Evolutionary conservation across 2,113 vertebrate genomes (phyloP).

Genomic region (Hiodon alosoides): DNA sequence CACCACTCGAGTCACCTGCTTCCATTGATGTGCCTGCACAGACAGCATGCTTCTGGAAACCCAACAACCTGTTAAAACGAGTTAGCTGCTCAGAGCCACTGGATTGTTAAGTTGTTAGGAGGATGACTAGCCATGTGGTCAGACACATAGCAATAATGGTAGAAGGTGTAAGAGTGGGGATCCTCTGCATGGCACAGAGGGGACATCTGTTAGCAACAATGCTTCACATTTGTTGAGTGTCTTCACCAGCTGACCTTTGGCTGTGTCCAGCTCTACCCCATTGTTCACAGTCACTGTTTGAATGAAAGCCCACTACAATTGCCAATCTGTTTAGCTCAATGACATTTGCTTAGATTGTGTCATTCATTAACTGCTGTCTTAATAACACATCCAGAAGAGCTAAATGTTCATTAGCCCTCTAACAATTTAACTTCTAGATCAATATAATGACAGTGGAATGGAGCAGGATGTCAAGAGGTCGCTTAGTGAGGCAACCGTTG

Average conservation of each 20-base stretch:
- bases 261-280: slow-evolving; percentile 10
- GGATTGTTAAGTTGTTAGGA: too few species aligned
- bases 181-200: background rate
- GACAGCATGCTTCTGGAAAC: too few species aligned
- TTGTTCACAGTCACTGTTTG: slow-evolving; percentile 58
- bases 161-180: background rate
- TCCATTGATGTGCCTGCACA: too few species aligned
- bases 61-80: too few species aligned
- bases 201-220: slow-evolving; percentile 6
- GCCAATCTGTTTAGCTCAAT: slow-evolving; percentile 71
- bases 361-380: slow-evolving; percentile 67
- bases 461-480: slow-evolving; percentile 27
- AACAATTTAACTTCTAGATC: slow-evolving; percentile 55
- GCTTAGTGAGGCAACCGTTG: slow-evolving; percentile 28
- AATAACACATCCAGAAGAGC: slow-evolving; percentile 65
- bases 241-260: background rate
- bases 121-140: background rate
- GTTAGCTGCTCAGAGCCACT: too few species aligned
- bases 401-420: slow-evolving; percentile 66
- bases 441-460: slow-evolving; percentile 52
- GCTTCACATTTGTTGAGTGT: background rate
- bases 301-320: slow-evolving; percentile 70
- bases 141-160: background rate
- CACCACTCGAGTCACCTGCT: too few species aligned
- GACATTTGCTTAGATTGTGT: slow-evolving; percentile 69